Conservation (phyloP, 2,113 vertebrate genomes). For the Tichodroma muraria region DNA sequence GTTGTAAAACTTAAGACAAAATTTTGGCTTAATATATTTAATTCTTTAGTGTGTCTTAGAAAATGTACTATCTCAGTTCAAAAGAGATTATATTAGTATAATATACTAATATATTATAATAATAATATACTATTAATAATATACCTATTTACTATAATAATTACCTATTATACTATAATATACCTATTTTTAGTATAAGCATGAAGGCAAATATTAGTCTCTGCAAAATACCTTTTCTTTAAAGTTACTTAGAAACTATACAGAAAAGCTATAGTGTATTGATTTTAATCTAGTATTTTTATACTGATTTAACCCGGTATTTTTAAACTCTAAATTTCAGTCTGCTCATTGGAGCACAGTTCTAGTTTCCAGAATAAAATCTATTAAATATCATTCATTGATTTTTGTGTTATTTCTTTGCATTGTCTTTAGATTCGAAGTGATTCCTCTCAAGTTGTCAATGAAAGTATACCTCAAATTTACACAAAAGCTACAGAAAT, state of each 20-base stretch:
- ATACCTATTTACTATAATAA: no score
- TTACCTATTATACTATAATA: no score
- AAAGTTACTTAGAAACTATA: neutral
- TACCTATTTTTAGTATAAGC: neutral
- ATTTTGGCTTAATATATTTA: neutral
- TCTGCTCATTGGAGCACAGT: neutral
- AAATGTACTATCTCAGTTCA: neutral
- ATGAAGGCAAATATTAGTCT: neutral
- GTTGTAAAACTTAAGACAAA: neutral
- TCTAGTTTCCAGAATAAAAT: neutral
- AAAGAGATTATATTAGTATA: neutral
- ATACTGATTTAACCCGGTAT: neutral
- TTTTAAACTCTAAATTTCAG: neutral
- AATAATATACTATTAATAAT: no score
- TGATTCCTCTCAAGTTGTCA: conserved; percentile 88
- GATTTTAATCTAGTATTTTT: neutral
- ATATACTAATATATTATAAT: no score
- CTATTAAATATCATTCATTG: neutral
- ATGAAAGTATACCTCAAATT: conserved; percentile 90
- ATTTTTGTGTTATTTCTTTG: neutral
- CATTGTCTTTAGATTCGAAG: conserved; percentile 76
- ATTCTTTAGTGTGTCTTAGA: neutral
- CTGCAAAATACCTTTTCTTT: neutral
- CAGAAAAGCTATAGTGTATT: neutral
- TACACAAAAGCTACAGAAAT: conserved; percentile 86